Evolutionary conservation across 2,797 vertebrate genomes (phyloP).

Genomic region (Sebastes cheni): DNA sequence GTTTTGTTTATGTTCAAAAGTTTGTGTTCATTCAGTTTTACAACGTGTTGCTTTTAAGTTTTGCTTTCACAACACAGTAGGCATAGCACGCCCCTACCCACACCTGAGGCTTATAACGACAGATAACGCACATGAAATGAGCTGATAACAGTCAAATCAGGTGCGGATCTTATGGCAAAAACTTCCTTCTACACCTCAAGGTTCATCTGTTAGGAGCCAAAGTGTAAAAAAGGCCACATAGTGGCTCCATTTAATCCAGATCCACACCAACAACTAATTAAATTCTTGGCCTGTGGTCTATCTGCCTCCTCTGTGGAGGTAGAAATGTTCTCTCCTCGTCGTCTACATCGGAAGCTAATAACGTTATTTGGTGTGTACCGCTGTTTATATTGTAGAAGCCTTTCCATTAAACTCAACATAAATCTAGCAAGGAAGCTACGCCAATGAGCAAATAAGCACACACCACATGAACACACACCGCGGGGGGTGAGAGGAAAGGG

Average conservation of each 20-base stretch:
- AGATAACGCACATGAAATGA: not conserved
- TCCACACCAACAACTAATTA: not conserved
- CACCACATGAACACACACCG: conserved; percentile 45
- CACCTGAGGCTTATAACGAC: not conserved
- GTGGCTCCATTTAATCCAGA: conserved; percentile 1
- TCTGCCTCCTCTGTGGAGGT: not conserved
- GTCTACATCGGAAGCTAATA: not conserved
- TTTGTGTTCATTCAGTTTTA: not conserved
- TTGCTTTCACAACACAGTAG: too few relatives aligned
- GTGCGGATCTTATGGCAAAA: not conserved
- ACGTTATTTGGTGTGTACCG: not conserved
- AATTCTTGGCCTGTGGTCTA: not conserved
- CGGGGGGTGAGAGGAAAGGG: conserved; percentile 41
- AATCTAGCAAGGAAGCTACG: conserved; percentile 18
- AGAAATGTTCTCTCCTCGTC: not conserved
- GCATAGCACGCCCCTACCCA: not conserved
- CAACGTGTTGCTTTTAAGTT: too few relatives aligned
- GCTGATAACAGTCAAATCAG: not conserved
- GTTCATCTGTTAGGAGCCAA: not conserved
- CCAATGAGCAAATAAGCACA: conserved; percentile 55
- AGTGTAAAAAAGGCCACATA: not conserved
- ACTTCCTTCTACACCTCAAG: not conserved
- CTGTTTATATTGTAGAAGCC: conserved; percentile 14
- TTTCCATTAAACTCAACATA: conserved; percentile 38
- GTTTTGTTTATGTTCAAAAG: too few relatives aligned